A percentile compares a stretch with the other conserved stretches of the same genome.
Evolutionary conservation across 1,140 invertebrate genomes (phyloP).

Genomic region (Dreissena polymorpha): DNA sequence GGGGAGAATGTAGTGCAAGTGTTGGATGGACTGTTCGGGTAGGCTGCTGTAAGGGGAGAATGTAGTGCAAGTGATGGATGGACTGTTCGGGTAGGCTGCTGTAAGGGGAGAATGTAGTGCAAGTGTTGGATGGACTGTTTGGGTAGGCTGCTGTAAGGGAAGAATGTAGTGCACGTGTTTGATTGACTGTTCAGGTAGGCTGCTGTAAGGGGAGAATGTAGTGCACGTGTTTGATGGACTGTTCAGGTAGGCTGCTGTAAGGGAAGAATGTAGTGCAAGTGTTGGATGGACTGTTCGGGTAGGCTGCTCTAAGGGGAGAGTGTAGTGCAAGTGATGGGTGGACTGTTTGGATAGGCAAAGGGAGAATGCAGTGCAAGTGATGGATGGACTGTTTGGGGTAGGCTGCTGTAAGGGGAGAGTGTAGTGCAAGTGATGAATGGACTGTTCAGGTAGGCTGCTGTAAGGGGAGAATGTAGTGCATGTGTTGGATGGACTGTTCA

Average conservation of each 20-base stretch:
- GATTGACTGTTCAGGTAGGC: slow-evolving; percentile 66
- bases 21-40: slow-evolving; percentile 66
- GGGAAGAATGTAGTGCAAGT: too few species aligned
- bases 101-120: too few species aligned
- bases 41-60: too few species aligned
- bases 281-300: slow-evolving; percentile 66
- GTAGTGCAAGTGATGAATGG: slow-evolving; percentile 63
- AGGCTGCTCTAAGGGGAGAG: slow-evolving; percentile 51
- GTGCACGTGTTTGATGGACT: slow-evolving; percentile 64
- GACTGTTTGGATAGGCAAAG: slow-evolving; percentile 64
- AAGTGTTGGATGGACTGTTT: slow-evolving; percentile 63
- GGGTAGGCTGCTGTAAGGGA: slow-evolving; percentile 62
- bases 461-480: too few species aligned
- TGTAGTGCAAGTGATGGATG: slow-evolving; percentile 66
- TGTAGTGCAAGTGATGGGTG: slow-evolving; percentile 62
- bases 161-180: slow-evolving; percentile 62
- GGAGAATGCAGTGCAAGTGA: slow-evolving; percentile 59
- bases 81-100: slow-evolving; percentile 62
- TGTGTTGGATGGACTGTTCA: slow-evolving; percentile 63
- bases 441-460: slow-evolving; percentile 60
- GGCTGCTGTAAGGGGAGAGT: slow-evolving; percentile 46
- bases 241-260: slow-evolving; percentile 61
- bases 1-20: too few species aligned
- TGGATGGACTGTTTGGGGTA: slow-evolving; percentile 67
- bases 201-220: too few species aligned